A percentile compares a stretch with the other conserved stretches of the same genome.
Conservation (phyloP, 2,888 invertebrate species). For the Volucella inanis region DNA sequence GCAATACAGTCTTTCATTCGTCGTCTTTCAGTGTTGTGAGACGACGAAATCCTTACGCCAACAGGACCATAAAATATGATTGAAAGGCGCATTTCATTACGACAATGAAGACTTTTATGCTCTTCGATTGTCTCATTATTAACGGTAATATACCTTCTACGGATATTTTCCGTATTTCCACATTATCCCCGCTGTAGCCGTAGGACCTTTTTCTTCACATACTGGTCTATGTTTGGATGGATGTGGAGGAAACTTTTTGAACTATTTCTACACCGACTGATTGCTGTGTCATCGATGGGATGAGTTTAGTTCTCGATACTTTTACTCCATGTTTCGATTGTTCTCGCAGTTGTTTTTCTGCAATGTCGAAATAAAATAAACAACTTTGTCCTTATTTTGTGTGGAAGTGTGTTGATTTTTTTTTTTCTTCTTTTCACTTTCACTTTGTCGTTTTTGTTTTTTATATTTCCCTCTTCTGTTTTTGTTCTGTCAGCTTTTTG, state of each 20-base stretch:
- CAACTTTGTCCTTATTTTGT: conserved; percentile 46
- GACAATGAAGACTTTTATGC: conserved; percentile 33
- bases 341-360: conserved; percentile 36
- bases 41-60: not conserved
- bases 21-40: too few relatives aligned
- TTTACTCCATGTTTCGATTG: conserved; percentile 30
- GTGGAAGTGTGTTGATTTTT: conserved; percentile 4
- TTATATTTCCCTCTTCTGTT: conserved; percentile 2
- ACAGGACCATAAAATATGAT: conserved; percentile 7
- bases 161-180: conserved; percentile 36
- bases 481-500: conserved; percentile 13
- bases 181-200: conserved; percentile 1
- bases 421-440: not conserved
- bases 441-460: conserved; percentile 1
- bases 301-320: conserved; percentile 9
- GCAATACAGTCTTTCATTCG: not conserved
- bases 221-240: not conserved
- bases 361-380: conserved; percentile 52
- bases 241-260: conserved; percentile 47
- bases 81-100: conserved; percentile 26
- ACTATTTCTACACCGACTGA: conserved; percentile 44
- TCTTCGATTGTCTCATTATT: conserved; percentile 41
- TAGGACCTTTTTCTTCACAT: not conserved
- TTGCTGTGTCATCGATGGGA: conserved; percentile 15
- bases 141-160: conserved; percentile 46